Conservation (phyloP, 2,797 vertebrate genomes). For the Hydrophis major region DNA sequence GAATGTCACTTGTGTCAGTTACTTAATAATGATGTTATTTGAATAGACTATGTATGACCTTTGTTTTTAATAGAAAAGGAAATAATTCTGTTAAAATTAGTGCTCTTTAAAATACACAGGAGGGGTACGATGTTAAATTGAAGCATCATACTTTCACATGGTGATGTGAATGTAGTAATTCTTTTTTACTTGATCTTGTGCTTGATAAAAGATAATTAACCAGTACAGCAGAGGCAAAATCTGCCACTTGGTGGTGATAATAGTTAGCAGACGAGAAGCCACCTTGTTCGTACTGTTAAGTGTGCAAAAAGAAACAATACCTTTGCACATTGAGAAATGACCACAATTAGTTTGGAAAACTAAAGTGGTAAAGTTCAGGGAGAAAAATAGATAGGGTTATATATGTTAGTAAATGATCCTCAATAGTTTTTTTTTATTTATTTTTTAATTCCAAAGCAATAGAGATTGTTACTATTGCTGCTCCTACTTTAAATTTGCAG, state of each 20-base stretch:
- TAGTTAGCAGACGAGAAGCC: not conserved
- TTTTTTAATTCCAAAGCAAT: not conserved
- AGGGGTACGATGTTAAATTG: not conserved
- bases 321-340: not conserved
- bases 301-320: not conserved
- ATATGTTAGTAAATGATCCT: not conserved
- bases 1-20: not conserved
- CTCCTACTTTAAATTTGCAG: not conserved
- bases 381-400: not conserved
- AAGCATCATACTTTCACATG: not conserved
- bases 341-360: not conserved
- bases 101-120: not conserved
- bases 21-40: not conserved
- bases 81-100: not conserved
- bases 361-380: not conserved
- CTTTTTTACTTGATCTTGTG: not conserved
- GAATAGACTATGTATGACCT: not conserved
- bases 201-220: not conserved
- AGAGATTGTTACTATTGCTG: not conserved
- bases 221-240: not conserved
- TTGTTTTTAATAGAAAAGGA: not conserved
- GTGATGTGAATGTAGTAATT: not conserved
- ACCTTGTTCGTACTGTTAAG: not conserved
- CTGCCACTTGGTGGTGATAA: slow-evolving; percentile 54
- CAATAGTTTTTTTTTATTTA: not conserved